Evolutionary conservation across 2,113 vertebrate genomes (phyloP), one percentile per base, ranked within the genome.

Genomic region (Ciconia stormi): DNA sequence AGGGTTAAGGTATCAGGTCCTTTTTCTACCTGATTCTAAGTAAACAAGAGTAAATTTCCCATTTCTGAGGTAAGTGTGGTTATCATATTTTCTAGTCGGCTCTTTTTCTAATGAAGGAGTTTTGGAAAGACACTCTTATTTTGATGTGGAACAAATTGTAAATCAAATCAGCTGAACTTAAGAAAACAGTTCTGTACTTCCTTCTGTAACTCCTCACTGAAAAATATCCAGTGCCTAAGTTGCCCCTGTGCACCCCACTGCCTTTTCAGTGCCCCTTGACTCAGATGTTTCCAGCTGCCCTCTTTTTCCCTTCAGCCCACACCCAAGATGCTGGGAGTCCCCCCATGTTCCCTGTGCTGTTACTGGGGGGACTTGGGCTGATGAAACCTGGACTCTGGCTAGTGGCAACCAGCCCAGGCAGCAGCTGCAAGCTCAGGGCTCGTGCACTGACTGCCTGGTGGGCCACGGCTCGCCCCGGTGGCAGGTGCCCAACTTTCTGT

Each of bases 391-490:
- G 4, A 3, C 14, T 25, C 53, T 73, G 50, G 52, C 65, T 46
- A 27, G 32, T 6, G 34, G 27, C 32, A 58, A 17, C 17, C 16
- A 26, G 69, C 42, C 26, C 69, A 81, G 73, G 36, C 34, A 49
- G 72, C 0, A 6, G 32, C 36, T 82, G 46, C 30, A 36, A 13
- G n/a, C 34, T 34, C 12, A 17, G 58, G 46, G 69, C 44, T 72
- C 3, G 0, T n/a, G 40, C 14, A 10, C 30, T 8, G 46, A 6
- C 36, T 47, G 9, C 5, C 11, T 59, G 16, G 14, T 0, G 5
- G n/a, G 16, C 32, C 20, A 8, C 2, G 3, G 22, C 26, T 34
- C 1, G 0, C 13, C 16, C 13, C 2, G 1, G 13, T 30, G 27
- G 8, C 25, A 74, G n/a, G 26, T 9, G 6, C 20, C 7, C 13